Conservation (phyloP, 1,140 invertebrate species). For the Musca vetustissima region DNA sequence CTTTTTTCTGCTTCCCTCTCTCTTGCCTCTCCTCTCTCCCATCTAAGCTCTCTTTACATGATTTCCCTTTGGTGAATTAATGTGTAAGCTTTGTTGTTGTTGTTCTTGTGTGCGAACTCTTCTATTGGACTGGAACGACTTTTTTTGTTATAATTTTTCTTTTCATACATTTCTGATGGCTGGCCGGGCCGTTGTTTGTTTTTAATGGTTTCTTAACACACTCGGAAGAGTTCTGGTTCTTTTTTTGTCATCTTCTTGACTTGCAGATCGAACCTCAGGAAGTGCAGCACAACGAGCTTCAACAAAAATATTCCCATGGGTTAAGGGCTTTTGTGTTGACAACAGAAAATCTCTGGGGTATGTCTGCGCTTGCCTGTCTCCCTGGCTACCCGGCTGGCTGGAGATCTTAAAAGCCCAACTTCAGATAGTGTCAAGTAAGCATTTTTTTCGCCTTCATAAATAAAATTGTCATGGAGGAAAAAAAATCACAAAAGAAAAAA, state of each 20-base stretch:
- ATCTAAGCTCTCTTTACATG: background rate
- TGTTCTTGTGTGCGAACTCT: background rate
- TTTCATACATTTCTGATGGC: too few relatives aligned
- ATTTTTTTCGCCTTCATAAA: constrained; percentile 24
- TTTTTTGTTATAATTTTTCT: constrained; percentile 15
- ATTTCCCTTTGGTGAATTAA: too few relatives aligned
- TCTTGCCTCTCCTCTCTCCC: too few relatives aligned
- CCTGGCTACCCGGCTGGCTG: background rate
- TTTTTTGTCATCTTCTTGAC: too few relatives aligned
- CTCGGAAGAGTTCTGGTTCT: too few relatives aligned
- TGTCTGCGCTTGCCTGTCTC: background rate
- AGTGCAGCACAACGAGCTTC: background rate
- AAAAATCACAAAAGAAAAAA: too few relatives aligned
- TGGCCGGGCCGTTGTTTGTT: too few relatives aligned
- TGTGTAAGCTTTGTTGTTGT: too few relatives aligned
- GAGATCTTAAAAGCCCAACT: background rate
- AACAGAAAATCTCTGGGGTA: too few relatives aligned
- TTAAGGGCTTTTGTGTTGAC: constrained; percentile 4
- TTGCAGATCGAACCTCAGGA: too few relatives aligned
- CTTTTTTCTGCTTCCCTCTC: too few relatives aligned
- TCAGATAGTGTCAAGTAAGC: constrained; percentile 21
- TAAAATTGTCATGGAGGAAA: constrained; percentile 9
- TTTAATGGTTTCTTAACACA: too few relatives aligned
- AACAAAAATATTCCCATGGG: constrained; percentile 17
- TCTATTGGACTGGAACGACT: background rate